Conservation (phyloP, 1,140 invertebrate species). For the Chironomus striatipennis region DNA sequence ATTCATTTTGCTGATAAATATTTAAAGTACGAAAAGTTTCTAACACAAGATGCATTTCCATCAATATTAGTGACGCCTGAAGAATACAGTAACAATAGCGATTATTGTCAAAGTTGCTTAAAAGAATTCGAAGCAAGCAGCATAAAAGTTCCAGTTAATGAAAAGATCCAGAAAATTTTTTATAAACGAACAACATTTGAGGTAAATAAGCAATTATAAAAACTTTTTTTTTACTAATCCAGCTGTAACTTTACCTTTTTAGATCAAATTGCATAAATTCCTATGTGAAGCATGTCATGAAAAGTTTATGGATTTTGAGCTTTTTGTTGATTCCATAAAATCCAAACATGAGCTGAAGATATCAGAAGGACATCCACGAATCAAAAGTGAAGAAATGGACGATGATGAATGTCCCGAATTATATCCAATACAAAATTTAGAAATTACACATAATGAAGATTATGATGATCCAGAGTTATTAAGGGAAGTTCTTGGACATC, state of each 20-base stretch:
- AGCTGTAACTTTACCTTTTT: background rate
- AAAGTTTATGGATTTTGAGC: background rate
- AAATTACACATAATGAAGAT: too few relatives aligned
- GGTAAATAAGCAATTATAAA: background rate
- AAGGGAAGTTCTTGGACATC: too few relatives aligned
- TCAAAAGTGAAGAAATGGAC: too few relatives aligned
- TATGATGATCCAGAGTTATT: too few relatives aligned
- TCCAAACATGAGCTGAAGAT: background rate
- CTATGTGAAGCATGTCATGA: background rate
- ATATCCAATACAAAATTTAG: too few relatives aligned
- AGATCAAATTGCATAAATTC: background rate
- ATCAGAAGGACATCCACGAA: too few relatives aligned
- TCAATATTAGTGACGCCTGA: background rate
- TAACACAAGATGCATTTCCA: background rate
- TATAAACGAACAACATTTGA: background rate
- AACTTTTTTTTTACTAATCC: background rate
- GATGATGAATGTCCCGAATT: too few relatives aligned
- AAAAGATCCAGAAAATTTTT: background rate
- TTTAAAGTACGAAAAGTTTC: background rate
- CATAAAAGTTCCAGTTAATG: background rate
- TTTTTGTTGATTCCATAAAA: background rate
- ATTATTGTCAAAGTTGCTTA: background rate
- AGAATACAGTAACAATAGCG: background rate
- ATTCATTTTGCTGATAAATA: background rate
- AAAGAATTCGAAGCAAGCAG: background rate